Evolutionary conservation across 2,888 invertebrate species (phyloP).

Genomic region (Sphinx pinastri): DNA sequence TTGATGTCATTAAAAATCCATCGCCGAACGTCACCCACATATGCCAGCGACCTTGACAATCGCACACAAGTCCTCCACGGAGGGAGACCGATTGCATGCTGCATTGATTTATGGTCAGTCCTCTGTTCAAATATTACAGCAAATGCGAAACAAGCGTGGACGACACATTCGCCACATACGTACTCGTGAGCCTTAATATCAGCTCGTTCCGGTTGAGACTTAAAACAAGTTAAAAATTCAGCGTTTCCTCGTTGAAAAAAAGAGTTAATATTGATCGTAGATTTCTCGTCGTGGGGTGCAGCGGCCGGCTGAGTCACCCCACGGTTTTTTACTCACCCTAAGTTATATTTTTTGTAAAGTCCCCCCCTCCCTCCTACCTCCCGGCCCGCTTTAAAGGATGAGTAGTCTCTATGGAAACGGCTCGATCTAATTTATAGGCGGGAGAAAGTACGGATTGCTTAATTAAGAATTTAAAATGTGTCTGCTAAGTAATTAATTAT

Average conservation of each 20-base stretch:
- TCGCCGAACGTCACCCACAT: conserved; percentile 66
- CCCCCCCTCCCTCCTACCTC: conserved; percentile 70
- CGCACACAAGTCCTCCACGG: conserved; percentile 40
- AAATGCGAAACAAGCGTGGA: conserved; percentile 42
- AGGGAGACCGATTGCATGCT: conserved; percentile 45
- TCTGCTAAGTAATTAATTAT: conserved; percentile 81
- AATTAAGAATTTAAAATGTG: conserved; percentile 84
- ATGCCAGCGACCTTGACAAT: conserved; percentile 74
- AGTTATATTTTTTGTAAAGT: conserved; percentile 84
- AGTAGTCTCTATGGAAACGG: conserved; percentile 85
- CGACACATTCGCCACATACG: conserved; percentile 52
- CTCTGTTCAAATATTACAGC: conserved; percentile 54
- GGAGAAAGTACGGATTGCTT: conserved; percentile 84
- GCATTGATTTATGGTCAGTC: conserved; percentile 61
- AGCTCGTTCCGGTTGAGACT: conserved; percentile 51
- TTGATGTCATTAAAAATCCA: conserved; percentile 28
- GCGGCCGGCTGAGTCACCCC: conserved; percentile 85
- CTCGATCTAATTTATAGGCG: conserved; percentile 84
- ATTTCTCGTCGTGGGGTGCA: conserved; percentile 84
- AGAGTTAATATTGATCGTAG: conserved; percentile 85
- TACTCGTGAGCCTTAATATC: conserved; percentile 43
- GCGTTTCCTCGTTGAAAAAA: conserved; percentile 80
- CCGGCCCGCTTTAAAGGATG: conserved; percentile 83
- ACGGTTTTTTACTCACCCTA: conserved; percentile 85
- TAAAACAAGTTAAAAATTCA: conserved; percentile 81